These are phyloP conservation scores for Strigops habroptila DNA, from an alignment of 2,113 vertebrate genomes.

Conservation along the genomic window DNA sequence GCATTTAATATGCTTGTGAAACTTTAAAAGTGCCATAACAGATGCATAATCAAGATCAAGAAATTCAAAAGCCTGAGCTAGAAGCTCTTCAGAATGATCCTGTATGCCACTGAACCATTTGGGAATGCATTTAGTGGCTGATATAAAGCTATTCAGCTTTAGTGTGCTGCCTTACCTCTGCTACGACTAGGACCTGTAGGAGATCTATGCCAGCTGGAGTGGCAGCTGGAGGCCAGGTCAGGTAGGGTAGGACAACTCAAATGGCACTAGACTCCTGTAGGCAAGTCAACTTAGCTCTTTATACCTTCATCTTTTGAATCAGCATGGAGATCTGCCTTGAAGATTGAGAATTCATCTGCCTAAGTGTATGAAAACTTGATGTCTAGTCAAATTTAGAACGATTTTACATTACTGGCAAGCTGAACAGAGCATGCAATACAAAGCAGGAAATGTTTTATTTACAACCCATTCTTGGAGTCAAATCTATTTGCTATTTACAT, in stretches of 20 bases:
- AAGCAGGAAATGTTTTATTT: slow-evolving; percentile 30
- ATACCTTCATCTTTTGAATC: background rate
- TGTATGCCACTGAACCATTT: background rate
- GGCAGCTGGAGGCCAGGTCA: background rate
- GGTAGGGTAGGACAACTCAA: background rate
- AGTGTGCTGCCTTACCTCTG: background rate
- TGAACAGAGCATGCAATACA: background rate
- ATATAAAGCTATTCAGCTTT: background rate
- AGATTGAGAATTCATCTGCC: background rate
- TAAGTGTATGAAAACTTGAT: background rate
- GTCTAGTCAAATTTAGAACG: background rate
- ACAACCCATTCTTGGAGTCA: background rate
- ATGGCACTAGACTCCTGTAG: background rate
- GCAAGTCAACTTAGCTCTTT: background rate
- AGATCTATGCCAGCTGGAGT: background rate
- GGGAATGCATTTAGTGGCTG: background rate
- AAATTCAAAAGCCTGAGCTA: background rate
- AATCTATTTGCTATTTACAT: slow-evolving; percentile 28
- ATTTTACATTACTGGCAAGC: background rate
- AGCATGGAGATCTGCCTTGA: background rate
- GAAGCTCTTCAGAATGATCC: background rate
- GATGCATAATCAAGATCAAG: background rate
- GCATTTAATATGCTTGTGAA: background rate
- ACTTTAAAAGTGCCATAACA: background rate
- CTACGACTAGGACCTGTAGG: background rate